Conservation (phyloP, 2,888 invertebrate genomes). For the Aspidapion aeneum region DNA sequence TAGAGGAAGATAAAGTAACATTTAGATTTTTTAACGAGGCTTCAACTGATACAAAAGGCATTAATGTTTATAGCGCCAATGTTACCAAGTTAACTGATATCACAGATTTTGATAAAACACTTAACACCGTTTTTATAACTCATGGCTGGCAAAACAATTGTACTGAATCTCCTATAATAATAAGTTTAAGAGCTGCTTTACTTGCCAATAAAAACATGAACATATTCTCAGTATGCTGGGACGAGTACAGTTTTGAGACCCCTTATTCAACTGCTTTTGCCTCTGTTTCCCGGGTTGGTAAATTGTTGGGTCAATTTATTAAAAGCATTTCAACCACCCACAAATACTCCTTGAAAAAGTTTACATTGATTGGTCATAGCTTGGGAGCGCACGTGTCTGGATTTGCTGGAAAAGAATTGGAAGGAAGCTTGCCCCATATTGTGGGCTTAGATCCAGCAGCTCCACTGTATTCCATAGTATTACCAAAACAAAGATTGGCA, state of each 20-base stretch:
- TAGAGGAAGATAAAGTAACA: not conserved
- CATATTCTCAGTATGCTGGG: slow-evolving; percentile 42
- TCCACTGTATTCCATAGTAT: slow-evolving; percentile 12
- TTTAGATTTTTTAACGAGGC: not conserved
- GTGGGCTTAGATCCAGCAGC: slow-evolving; percentile 22
- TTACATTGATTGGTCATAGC: slow-evolving; percentile 34
- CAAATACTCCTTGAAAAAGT: slow-evolving; percentile 24
- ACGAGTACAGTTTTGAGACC: slow-evolving; percentile 27
- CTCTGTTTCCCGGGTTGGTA: slow-evolving; percentile 32
- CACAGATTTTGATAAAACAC: slow-evolving; percentile 24
- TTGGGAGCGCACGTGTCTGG: slow-evolving; percentile 41
- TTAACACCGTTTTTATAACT: slow-evolving; percentile 35
- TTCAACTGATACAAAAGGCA: not conserved
- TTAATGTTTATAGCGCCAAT: not conserved
- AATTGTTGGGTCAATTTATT: slow-evolving; percentile 34
- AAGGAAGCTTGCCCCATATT: slow-evolving; percentile 12
- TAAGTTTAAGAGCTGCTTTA: slow-evolving; percentile 29
- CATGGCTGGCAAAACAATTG: slow-evolving; percentile 41
- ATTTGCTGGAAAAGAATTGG: slow-evolving; percentile 30
- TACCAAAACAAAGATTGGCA: slow-evolving; percentile 10
- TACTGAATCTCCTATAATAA: slow-evolving; percentile 30
- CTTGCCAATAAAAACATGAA: slow-evolving; percentile 35
- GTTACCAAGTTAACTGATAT: not conserved
- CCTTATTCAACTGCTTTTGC: slow-evolving; percentile 28
- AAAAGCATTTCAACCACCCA: slow-evolving; percentile 28